Percentiles rank a stretch among this genome's conserved stretches.
Conservation (phyloP, 2,113 vertebrate species). For the Scomber scombrus region DNA sequence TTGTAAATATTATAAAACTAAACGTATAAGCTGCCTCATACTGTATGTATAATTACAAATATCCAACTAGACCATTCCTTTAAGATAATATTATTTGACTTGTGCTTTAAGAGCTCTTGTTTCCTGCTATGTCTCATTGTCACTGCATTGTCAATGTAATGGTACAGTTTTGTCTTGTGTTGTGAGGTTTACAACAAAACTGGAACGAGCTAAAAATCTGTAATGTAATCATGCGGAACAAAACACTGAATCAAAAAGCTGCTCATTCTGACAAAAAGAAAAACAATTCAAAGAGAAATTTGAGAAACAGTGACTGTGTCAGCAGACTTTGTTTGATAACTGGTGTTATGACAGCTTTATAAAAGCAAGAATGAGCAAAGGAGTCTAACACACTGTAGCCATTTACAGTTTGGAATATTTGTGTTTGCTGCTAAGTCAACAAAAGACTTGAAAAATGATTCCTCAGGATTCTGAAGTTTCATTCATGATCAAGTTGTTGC, state of each 20-base stretch:
- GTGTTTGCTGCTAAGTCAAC: slow-evolving; percentile 14
- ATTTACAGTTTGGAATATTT: slow-evolving; percentile 20
- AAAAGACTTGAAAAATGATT: slow-evolving; percentile 10
- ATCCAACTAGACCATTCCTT: slow-evolving; percentile 20
- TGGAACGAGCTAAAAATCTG: slow-evolving; percentile 15
- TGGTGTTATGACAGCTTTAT: slow-evolving; percentile 38
- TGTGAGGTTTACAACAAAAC: slow-evolving; percentile 14
- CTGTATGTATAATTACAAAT: slow-evolving; percentile 69
- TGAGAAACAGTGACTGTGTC: slow-evolving; percentile 14
- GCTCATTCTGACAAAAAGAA: slow-evolving; percentile 19
- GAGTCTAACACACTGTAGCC: background rate
- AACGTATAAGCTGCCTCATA: slow-evolving; percentile 64
- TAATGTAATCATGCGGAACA: slow-evolving; percentile 31
- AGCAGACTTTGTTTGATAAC: slow-evolving; percentile 31
- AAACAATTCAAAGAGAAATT: slow-evolving; percentile 10
- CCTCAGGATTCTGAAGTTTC: background rate
- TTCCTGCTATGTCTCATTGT: background rate
- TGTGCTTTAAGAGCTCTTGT: background rate
- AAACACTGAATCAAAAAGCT: slow-evolving; percentile 33
- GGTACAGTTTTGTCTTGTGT: background rate
- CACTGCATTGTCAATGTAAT: background rate
- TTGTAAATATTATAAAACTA: slow-evolving; percentile 46
- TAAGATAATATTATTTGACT: slow-evolving; percentile 35
- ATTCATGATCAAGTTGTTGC: background rate
- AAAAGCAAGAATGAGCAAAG: background rate